Evolutionary conservation across 2,888 invertebrate genomes (phyloP), one percentile per base, ranked within the genome.

Genomic region (Yponomeuta plumbellus): DNA sequence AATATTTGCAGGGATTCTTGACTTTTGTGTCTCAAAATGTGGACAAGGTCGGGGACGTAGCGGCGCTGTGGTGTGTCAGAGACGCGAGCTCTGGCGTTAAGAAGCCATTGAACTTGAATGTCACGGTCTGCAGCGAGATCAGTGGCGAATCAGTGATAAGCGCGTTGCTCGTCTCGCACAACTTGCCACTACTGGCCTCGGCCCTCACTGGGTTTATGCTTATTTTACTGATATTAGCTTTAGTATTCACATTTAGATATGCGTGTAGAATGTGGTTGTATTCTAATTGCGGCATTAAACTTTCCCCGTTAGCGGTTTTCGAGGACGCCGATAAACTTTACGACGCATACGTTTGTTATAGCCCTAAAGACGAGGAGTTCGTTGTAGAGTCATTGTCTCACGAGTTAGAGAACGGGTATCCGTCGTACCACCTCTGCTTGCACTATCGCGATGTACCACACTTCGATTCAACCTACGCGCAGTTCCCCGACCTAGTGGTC

Each of bases 301-400:
- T 97, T 74, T 95, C 96, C 83, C 93, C 95, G 69, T 93, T 95
- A 72, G 92, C 94, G 70, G 92, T 93, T 69, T 94, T 93, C 84
- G 96, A 96, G 84, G 96, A 96, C 79, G 93, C 95, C 73, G 97
- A 97, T 83, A 96, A 97, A 81, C 93, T 96, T 70, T 98, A 97
- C 88, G 98, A 98, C 86, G 97, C 97, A 72, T 98, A 98, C 88
- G 95, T 98, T 69, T 95, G 97, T 80, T 98, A 98, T 92, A 97
- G 97, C 77, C 96, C 96, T 70, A 96, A 96, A 86, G 98, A 98
- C 87, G 97, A 97, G 81, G 95, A 96, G 79, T 97, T 97, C 83
- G 97, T 98, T 39, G 93, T 96, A 71, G 96, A 96, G 79, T 95
- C 95, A 68, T 92, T 98, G 71, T 96, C 96, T 67, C 95, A 95